phyloP scores from a whole-genome alignment of 1,140 invertebrate species.

The Pseudoatta argentina region DNA sequence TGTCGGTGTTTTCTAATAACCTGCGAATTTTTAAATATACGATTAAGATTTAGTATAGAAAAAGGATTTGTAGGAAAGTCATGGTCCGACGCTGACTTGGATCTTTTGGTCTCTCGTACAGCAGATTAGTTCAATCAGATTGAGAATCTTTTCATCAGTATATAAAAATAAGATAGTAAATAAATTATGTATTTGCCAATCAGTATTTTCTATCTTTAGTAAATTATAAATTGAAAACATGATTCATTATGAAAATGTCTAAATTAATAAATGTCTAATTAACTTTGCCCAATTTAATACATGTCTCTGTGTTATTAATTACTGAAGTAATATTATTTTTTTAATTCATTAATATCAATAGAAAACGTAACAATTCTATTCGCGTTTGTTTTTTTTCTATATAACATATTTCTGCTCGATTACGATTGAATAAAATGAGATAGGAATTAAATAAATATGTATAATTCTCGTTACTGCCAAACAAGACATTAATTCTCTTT shows the following conservation, averaged over 20 bases:
- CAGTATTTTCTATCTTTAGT: background rate
- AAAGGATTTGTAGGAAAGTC: slow-evolving; percentile 65
- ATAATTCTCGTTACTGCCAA: slow-evolving; percentile 71
- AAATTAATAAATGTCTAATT: background rate
- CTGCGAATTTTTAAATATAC: slow-evolving; percentile 37
- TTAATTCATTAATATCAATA: background rate
- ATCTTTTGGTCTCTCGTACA: slow-evolving; percentile 38
- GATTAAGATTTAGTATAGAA: slow-evolving; percentile 55
- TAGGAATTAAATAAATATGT: slow-evolving; percentile 15
- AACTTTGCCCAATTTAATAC: background rate
- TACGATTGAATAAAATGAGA: background rate
- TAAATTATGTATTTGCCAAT: background rate
- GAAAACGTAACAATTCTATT: background rate
- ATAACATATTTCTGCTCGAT: background rate
- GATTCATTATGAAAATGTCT: background rate
- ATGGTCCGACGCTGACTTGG: slow-evolving; percentile 46
- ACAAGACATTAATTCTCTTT: background rate
- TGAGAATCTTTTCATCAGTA: slow-evolving; percentile 13
- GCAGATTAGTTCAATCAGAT: background rate
- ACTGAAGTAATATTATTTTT: background rate
- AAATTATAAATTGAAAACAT: background rate
- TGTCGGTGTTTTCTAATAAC: slow-evolving; percentile 9
- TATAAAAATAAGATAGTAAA: background rate
- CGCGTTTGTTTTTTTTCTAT: background rate
- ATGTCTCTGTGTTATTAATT: background rate